phyloP scores from a whole-genome alignment of 2,888 invertebrate genomes.

The Stictocephala bisonia region DNA sequence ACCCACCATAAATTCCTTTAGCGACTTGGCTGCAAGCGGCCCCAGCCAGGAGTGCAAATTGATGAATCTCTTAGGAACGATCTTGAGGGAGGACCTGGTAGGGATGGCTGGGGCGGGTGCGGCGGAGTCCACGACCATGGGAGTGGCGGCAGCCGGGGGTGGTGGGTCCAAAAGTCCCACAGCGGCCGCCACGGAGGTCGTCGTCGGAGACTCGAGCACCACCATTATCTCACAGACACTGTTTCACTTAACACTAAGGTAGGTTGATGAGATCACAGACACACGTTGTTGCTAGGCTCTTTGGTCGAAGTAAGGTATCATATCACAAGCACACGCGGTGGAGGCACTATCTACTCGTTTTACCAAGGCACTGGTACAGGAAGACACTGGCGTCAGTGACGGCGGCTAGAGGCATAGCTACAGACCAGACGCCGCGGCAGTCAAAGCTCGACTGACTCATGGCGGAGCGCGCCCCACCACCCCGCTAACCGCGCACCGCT shows the following conservation, averaged over 20 bases:
- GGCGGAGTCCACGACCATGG: slow-evolving; percentile 54
- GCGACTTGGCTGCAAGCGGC: slow-evolving; percentile 69
- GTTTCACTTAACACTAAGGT: neutral
- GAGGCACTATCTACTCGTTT: slow-evolving; percentile 13
- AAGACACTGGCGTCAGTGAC: slow-evolving; percentile 31
- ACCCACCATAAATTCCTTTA: slow-evolving; percentile 67
- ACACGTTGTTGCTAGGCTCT: neutral
- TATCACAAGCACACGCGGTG: slow-evolving; percentile 11
- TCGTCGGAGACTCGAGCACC: slow-evolving; percentile 71
- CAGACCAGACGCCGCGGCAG: no score
- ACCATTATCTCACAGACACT: no score
- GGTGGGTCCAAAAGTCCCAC: slow-evolving; percentile 77
- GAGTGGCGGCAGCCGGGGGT: slow-evolving; percentile 59
- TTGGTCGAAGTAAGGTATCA: slow-evolving; percentile 31
- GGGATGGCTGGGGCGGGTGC: slow-evolving; percentile 64
- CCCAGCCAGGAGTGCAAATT: slow-evolving; percentile 92
- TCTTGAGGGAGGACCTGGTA: slow-evolving; percentile 75
- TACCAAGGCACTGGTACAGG: slow-evolving; percentile 33
- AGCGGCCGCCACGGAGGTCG: slow-evolving; percentile 65
- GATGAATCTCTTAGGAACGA: slow-evolving; percentile 90
- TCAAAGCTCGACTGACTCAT: no score
- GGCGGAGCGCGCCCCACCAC: no score
- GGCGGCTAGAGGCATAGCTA: no score
- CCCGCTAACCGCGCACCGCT: no score
- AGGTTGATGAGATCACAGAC: slow-evolving; percentile 28